Conservation (phyloP, 2,888 invertebrate genomes). For the Stenichneumon culpator region DNA sequence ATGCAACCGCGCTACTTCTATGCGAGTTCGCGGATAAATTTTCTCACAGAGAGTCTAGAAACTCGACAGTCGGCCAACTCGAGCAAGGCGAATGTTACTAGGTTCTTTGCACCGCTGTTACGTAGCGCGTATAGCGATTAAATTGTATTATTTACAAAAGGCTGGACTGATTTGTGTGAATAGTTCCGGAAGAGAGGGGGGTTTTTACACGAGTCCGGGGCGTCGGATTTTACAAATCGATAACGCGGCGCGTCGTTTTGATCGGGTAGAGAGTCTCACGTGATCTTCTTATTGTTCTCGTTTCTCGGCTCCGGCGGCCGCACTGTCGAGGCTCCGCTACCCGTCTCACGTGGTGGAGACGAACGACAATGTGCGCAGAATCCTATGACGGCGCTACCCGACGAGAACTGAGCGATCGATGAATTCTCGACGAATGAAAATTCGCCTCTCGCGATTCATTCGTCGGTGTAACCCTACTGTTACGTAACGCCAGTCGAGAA, state of each 20-base stretch:
- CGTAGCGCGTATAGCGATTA: neutral
- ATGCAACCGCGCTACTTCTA: constrained; percentile 38
- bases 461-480: neutral
- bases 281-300: neutral
- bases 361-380: constrained; percentile 61
- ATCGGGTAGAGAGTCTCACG: neutral
- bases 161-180: neutral
- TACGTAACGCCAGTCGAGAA: neutral
- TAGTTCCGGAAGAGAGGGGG: neutral
- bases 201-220: neutral
- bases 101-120: constrained; percentile 10
- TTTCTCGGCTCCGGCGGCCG: no score
- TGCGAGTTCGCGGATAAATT: constrained; percentile 1
- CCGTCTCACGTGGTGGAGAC: constrained; percentile 21
- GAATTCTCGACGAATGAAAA: constrained; percentile 32
- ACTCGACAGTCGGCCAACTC: constrained; percentile 41
- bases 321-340: no score
- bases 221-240: constrained; percentile 1
- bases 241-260: neutral
- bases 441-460: neutral
- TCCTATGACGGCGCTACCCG: constrained; percentile 29
- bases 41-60: constrained; percentile 29
- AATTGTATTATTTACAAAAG: constrained; percentile 4
- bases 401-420: constrained; percentile 55
- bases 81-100: constrained; percentile 48